These are phyloP conservation scores for Actinostola sp. DNA, from an alignment of 92 coral and sea anemone genomes.

Conservation along the genomic window DNA sequence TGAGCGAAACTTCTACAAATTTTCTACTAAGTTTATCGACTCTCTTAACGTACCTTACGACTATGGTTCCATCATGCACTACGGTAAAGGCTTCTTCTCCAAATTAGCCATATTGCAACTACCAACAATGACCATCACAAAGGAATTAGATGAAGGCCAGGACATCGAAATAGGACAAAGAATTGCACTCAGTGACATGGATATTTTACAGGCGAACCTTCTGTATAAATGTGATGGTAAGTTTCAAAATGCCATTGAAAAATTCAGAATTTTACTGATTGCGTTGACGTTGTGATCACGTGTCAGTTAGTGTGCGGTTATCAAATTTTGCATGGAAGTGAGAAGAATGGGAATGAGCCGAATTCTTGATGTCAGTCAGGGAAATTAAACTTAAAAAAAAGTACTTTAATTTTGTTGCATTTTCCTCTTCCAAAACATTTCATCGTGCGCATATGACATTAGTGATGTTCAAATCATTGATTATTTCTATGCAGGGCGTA, in stretches of 20 bases:
- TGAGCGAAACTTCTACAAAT: constrained; percentile 80
- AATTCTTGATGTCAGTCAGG: no score
- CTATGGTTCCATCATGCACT: constrained; percentile 95
- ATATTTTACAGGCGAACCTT: constrained; percentile 81
- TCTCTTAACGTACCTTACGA: constrained; percentile 91
- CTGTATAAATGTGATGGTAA: constrained; percentile 87
- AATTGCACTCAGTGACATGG: constrained; percentile 76
- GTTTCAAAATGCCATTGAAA: background rate
- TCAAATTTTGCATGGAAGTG: no score
- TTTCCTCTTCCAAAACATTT: no score
- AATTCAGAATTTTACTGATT: background rate
- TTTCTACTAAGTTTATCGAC: constrained; percentile 81
- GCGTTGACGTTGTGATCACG: background rate
- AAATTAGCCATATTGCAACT: constrained; percentile 55
- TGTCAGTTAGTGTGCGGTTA: no score
- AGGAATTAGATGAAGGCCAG: constrained; percentile 16
- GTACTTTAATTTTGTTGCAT: no score
- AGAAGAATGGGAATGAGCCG: no score
- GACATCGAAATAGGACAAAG: constrained; percentile 78
- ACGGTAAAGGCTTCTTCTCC: constrained; percentile 83
- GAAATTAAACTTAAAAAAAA: no score
- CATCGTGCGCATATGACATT: no score
- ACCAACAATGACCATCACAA: constrained; percentile 63
- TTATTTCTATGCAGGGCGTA: constrained; percentile 29
- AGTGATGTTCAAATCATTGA: background rate